Evolutionary conservation across 2,797 vertebrate species (phyloP).

Genomic region (Carapus acus): DNA sequence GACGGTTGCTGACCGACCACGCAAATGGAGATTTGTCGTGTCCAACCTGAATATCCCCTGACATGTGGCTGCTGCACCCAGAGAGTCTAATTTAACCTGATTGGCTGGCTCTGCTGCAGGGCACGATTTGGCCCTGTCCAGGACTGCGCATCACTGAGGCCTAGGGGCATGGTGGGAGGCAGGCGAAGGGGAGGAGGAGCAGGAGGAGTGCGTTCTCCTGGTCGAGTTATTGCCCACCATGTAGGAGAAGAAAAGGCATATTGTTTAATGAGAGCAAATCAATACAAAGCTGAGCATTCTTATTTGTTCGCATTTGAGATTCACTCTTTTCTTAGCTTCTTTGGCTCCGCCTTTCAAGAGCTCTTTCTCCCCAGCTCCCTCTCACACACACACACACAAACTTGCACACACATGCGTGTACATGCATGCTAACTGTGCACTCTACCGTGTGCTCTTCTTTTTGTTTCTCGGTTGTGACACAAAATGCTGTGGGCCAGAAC

Average conservation of each 20-base stretch:
- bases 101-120: slow-evolving; percentile 75
- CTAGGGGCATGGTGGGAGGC: slow-evolving; percentile 52
- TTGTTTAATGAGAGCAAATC: slow-evolving; percentile 25
- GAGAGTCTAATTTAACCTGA: slow-evolving; percentile 75
- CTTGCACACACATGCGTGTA: slow-evolving; percentile 24
- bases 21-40: slow-evolving; percentile 56
- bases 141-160: slow-evolving; percentile 66
- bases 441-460: slow-evolving; percentile 63
- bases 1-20: slow-evolving; percentile 63
- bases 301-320: neutral
- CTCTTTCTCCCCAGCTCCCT: neutral
- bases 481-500: slow-evolving; percentile 69
- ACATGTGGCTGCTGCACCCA: slow-evolving; percentile 57
- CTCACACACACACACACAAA: no score
- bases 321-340: neutral
- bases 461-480: slow-evolving; percentile 64
- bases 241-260: slow-evolving; percentile 28
- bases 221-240: slow-evolving; percentile 61
- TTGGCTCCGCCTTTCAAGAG: slow-evolving; percentile 10
- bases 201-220: slow-evolving; percentile 52
- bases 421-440: slow-evolving; percentile 49
- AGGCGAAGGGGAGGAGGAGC: slow-evolving; percentile 7
- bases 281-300: neutral
- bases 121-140: slow-evolving; percentile 75
- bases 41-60: slow-evolving; percentile 63